Percentiles rank a stretch among this genome's conserved stretches.
Conservation (phyloP, 2,888 invertebrate species). For the Dicyrtoma fusca region DNA sequence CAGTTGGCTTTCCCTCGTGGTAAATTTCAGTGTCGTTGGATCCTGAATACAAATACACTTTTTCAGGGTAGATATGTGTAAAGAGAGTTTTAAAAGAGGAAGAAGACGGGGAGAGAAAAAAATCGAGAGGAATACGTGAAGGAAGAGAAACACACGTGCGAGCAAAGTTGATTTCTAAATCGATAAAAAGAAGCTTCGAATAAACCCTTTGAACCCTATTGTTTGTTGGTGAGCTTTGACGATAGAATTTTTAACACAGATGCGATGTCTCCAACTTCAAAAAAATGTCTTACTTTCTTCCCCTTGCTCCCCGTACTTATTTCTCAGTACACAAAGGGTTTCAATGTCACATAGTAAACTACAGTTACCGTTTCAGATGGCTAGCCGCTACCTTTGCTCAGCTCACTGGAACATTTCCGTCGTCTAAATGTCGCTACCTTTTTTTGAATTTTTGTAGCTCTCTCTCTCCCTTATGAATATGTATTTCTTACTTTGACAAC, state of each 20-base stretch:
- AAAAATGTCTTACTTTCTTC: neutral
- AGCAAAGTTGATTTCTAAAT: slow-evolving; percentile 33
- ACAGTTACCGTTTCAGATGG: too few species aligned
- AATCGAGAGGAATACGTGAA: neutral
- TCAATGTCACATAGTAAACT: slow-evolving; percentile 24
- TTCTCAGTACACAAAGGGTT: slow-evolving; percentile 1
- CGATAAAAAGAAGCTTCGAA: slow-evolving; percentile 31
- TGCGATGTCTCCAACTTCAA: neutral
- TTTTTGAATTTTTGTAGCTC: too few species aligned
- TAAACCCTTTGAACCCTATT: slow-evolving; percentile 27
- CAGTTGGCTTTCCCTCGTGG: slow-evolving; percentile 18
- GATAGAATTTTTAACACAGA: slow-evolving; percentile 3
- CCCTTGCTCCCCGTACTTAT: neutral
- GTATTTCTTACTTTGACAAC: too few species aligned
- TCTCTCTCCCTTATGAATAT: too few species aligned
- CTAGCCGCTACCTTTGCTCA: too few species aligned
- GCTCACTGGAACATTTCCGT: too few species aligned
- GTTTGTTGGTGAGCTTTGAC: slow-evolving; percentile 15
- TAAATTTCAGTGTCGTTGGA: slow-evolving; percentile 19
- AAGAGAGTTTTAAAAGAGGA: neutral
- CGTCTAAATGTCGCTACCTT: too few species aligned
- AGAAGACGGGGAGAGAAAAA: neutral
- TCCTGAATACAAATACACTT: slow-evolving; percentile 21
- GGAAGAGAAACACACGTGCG: slow-evolving; percentile 14
- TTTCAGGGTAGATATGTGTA: neutral